Evolutionary conservation across 2,797 vertebrate genomes (phyloP), one percentile per base, ranked within the genome.

Genomic region (Tangara arthus): DNA sequence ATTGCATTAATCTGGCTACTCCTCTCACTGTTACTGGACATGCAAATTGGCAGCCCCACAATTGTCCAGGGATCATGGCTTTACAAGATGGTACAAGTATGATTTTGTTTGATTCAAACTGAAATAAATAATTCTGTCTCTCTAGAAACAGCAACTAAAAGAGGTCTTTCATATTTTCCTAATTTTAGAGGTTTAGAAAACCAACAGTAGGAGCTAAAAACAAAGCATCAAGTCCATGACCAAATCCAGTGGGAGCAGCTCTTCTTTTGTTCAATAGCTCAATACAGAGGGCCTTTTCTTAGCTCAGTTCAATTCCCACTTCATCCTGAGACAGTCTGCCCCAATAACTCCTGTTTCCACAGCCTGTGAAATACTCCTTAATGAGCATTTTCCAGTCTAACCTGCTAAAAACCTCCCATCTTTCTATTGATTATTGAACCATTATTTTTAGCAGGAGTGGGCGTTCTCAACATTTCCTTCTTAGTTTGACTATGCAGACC

Each of bases 361-460:
- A 87, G 52, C 28, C 60, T 41, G 9, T 39, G 53, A 46, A 78
- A 63, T 37, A 28, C 30, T 64, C 41, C 37, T 81, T 75, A 68
- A 56, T 27, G 34, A 78, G 37, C 4, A 2, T 75, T 82, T 81
- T 60, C 57, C 49, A 75, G 23, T 11, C 15, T 44, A 68, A 81
- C 7, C 32, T 73, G 41, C 23, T 84, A 53, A 56, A 73, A 30
- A 0, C 0, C 1, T 75, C 28, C 21, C 1, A 4, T 53, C 88
- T 71, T 85, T 6, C 64, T 35, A 42, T 8, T 30, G 39, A 42
- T 49, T 80, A 55, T 39, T 66, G 35, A 55, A 32, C 15, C 4
- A 23, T 19, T 65, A 55, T 55, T 83, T 39, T 32, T n/a, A 76
- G 57, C 32, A 66, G 49, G 24, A 80, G 19, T 5, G n/a, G 5